phyloP scores from a whole-genome alignment of 2,888 invertebrate genomes.

The Bombyx huttoni region DNA sequence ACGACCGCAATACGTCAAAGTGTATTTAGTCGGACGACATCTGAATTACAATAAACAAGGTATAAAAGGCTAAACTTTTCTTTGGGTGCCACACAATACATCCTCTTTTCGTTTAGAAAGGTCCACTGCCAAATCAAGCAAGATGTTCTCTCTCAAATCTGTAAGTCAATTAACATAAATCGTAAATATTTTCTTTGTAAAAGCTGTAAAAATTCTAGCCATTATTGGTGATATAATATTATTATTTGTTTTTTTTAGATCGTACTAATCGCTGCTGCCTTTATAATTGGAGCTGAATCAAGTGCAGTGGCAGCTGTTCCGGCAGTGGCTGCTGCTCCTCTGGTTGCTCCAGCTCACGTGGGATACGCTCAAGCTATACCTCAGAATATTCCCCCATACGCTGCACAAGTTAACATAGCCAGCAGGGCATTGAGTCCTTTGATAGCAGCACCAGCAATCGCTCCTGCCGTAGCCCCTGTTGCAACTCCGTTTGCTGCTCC shows the following conservation, averaged over 20 bases:
- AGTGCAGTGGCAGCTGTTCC: constrained; percentile 41
- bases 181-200: neutral
- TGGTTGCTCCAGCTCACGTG: constrained; percentile 68
- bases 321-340: constrained; percentile 40
- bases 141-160: constrained; percentile 67
- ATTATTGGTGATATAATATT: neutral
- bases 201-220: too few relatives aligned
- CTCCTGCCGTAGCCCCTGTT: constrained; percentile 24
- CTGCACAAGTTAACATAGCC: constrained; percentile 72
- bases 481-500: constrained; percentile 17
- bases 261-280: constrained; percentile 53
- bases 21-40: constrained; percentile 46
- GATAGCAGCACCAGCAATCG: constrained; percentile 37
- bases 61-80: constrained; percentile 58
- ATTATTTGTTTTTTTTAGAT: constrained; percentile 39
- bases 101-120: constrained; percentile 60
- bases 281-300: constrained; percentile 41
- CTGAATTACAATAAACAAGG: constrained; percentile 56
- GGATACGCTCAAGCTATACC: constrained; percentile 74
- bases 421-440: constrained; percentile 50
- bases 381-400: constrained; percentile 75
- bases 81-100: constrained; percentile 45
- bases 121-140: constrained; percentile 47
- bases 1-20: constrained; percentile 55
- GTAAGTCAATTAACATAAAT: constrained; percentile 28